Evolutionary conservation across 1,140 invertebrate genomes (phyloP), one percentile per base, ranked within the genome.

Genomic region (Cotesia vestalis): DNA sequence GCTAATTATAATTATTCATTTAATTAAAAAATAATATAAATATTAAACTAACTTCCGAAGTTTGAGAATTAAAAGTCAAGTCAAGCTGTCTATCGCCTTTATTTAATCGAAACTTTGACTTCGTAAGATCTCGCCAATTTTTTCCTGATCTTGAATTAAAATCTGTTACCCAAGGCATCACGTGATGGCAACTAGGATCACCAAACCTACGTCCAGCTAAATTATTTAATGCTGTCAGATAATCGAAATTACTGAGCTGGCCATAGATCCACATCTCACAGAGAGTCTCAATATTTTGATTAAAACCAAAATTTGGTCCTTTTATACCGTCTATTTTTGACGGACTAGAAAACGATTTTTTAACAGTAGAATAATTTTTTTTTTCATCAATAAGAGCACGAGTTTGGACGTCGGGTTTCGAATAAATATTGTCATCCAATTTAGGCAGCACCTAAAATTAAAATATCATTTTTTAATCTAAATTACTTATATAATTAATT

Each of bases 131-230:
- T 61, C 97, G 88, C 94, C 94, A 98, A 79, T 94, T 94, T 57
- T 88, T 88, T 73, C 94, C 94, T 85, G 91, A 92, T 77, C 92
- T 89, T 3, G 90, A 90, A 17, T 91, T 88, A 83, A 99, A 98
- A 88, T 99, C 96, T 57, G 93, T 96, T 0, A 99, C 94, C 98
- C 98, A 99, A 1, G 98, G 98, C 80, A 99, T 92, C 69, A 99
- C 95, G 77, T 97, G 95, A 86, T 99, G 96, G 81, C 96, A 93
- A 80, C 94, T 93, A 0, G 96, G 96, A 88, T 98, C 95, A 70
- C 92, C 91, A 40, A 92, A 89, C 78, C 90, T 89, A 74, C 93
- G 87, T 3, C 97, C 95, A 75, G 94, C 92, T 52, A 96, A 87
- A 78, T 91, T 89, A 87, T 99, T 99, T 51, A 99, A 84, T 62